These are phyloP conservation scores for Ursus arctos DNA, from an alignment of 2,113 vertebrate species.

Conservation along the genomic window DNA sequence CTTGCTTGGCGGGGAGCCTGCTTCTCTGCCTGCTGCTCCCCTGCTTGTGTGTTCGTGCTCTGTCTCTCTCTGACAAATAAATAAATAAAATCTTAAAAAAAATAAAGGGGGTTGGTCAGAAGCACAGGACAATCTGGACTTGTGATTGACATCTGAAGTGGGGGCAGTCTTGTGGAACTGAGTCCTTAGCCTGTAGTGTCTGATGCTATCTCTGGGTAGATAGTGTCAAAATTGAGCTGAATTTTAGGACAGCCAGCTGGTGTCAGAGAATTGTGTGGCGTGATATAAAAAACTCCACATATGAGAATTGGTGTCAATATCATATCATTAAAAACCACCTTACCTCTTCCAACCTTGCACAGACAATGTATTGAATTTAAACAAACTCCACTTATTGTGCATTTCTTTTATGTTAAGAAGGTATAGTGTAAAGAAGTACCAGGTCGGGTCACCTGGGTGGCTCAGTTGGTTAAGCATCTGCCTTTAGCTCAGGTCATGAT, in stretches of 20 bases:
- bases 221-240: not conserved
- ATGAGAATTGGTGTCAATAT: not conserved
- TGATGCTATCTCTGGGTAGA: not conserved
- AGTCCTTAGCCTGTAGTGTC: not conserved
- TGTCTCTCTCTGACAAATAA: too few relatives aligned
- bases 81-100: too few relatives aligned
- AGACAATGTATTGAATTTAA: not conserved
- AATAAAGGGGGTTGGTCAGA: not conserved
- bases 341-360: not conserved
- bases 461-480: too few relatives aligned
- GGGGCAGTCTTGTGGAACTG: not conserved
- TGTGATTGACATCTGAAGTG: not conserved
- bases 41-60: too few relatives aligned
- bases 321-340: not conserved
- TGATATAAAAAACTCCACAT: not conserved
- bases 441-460: not conserved
- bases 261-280: not conserved
- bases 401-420: not conserved
- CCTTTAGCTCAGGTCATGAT: too few relatives aligned
- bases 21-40: too few relatives aligned
- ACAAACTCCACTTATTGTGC: not conserved
- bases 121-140: not conserved
- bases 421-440: not conserved
- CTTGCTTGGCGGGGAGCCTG: too few relatives aligned
- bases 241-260: not conserved